A percentile compares a stretch with the other conserved stretches of the same genome.
Evolutionary conservation across 2,113 vertebrate species (phyloP).

Genomic region (Nothocercus julius): DNA sequence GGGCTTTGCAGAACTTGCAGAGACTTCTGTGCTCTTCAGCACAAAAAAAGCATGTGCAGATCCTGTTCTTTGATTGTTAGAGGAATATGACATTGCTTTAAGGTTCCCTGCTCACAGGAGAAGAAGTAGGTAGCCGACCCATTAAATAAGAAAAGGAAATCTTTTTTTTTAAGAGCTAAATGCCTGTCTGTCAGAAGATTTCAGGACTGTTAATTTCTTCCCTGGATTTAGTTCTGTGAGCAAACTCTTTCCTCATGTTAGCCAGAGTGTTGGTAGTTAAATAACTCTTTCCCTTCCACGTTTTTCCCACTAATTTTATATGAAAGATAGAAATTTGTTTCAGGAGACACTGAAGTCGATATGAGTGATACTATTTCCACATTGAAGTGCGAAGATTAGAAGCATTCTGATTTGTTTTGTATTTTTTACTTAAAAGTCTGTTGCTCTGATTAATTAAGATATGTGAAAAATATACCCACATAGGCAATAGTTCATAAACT

Average conservation of each 20-base stretch:
- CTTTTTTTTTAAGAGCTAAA: neutral
- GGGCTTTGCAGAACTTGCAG: neutral
- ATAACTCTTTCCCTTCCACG: neutral
- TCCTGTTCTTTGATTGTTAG: neutral
- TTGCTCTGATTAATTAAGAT: conserved; percentile 57
- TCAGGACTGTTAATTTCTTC: neutral
- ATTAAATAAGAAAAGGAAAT: neutral
- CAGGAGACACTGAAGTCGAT: neutral
- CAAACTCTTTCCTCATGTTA: neutral
- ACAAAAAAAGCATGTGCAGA: neutral
- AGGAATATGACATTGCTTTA: neutral
- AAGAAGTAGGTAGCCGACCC: neutral
- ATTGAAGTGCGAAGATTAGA: neutral
- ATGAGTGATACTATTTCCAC: neutral
- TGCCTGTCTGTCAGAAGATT: neutral
- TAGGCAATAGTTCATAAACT: conserved; percentile 43
- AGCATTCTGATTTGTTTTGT: neutral
- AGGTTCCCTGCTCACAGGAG: neutral
- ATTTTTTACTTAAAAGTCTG: conserved; percentile 12
- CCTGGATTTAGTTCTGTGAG: neutral
- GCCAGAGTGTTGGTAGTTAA: neutral
- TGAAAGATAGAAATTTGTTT: neutral
- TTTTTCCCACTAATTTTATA: neutral
- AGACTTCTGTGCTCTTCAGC: neutral
- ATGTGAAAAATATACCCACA: conserved; percentile 32